Percentiles rank a stretch among this genome's conserved stretches.
Evolutionary conservation across 2,113 vertebrate species (phyloP).

Genomic region (Puma concolor): DNA sequence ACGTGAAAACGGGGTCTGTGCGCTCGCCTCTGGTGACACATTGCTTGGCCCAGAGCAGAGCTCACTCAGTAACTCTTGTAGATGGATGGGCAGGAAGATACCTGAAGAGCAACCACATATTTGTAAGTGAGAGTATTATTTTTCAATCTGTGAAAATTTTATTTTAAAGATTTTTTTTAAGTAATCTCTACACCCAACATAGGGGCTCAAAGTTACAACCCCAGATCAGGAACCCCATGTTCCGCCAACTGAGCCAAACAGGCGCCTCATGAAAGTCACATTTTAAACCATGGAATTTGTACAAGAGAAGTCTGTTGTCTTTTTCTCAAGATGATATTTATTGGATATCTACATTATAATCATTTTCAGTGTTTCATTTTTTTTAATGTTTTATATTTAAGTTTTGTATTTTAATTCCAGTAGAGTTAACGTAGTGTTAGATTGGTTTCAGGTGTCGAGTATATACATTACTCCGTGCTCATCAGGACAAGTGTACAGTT

Average conservation of each 20-base stretch:
- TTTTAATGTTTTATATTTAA: neutral
- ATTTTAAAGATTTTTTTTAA: too few relatives aligned
- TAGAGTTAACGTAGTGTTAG: neutral
- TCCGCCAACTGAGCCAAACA: too few relatives aligned
- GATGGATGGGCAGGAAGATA: neutral
- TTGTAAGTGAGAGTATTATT: neutral
- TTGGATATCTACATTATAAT: neutral
- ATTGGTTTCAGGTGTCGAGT: neutral
- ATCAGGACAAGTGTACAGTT: neutral
- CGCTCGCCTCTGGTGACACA: accelerated
- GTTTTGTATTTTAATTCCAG: neutral
- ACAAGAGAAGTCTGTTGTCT: neutral
- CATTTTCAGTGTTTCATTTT: neutral
- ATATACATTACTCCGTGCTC: neutral
- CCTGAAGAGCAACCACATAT: neutral
- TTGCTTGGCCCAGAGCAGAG: neutral
- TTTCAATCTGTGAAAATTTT: neutral
- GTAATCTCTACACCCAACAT: too few relatives aligned
- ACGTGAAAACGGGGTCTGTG: accelerated
- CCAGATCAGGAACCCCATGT: too few relatives aligned
- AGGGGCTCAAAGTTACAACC: too few relatives aligned
- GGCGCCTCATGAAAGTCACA: neutral
- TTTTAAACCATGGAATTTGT: slow-evolving; percentile 27
- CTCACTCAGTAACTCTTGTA: too few relatives aligned
- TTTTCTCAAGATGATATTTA: slow-evolving; percentile 4